A percentile compares a stretch with the other conserved stretches of the same genome.
These are phyloP conservation scores for Saccostrea cuccullata DNA, from an alignment of 1,140 invertebrate genomes.

Conservation along the genomic window DNA sequence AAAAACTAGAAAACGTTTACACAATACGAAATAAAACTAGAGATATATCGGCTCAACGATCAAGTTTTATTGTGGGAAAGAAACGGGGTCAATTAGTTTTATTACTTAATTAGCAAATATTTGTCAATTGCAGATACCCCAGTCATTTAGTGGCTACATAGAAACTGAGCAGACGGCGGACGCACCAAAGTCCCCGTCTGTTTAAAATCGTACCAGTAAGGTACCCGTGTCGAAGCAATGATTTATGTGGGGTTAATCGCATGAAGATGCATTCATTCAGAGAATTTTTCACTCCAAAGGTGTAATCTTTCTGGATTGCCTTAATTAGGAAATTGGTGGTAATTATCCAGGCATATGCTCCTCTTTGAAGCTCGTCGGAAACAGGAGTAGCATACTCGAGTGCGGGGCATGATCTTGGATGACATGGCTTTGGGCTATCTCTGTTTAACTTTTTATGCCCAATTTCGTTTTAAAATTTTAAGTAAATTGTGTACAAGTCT, in stretches of 20 bases:
- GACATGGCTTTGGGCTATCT: constrained; percentile 15
- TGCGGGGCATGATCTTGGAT: background rate
- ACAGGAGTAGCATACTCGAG: background rate
- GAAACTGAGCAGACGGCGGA: background rate
- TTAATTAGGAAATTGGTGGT: constrained; percentile 34
- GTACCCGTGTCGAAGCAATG: background rate
- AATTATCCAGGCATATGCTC: constrained; percentile 29
- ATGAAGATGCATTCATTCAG: background rate
- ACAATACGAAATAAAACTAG: background rate
- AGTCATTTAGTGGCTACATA: background rate
- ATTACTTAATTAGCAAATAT: constrained; percentile 27
- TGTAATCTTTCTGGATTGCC: constrained; percentile 33
- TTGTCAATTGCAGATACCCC: constrained; percentile 34
- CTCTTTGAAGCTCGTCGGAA: background rate
- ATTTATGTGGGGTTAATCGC: constrained; percentile 32
- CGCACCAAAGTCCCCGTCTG: background rate
- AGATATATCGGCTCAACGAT: constrained; percentile 10
- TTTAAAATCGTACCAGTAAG: background rate
- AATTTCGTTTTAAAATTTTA: constrained; percentile 35
- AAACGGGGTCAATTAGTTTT: constrained; percentile 9
- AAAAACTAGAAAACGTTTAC: constrained; percentile 2
- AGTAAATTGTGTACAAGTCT: constrained; percentile 11
- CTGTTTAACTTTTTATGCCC: constrained; percentile 24
- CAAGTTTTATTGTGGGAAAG: constrained; percentile 12
- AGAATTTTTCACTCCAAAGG: constrained; percentile 4